Evolutionary conservation across 2,797 vertebrate species (phyloP).

Genomic region (Clangula hyemalis): DNA sequence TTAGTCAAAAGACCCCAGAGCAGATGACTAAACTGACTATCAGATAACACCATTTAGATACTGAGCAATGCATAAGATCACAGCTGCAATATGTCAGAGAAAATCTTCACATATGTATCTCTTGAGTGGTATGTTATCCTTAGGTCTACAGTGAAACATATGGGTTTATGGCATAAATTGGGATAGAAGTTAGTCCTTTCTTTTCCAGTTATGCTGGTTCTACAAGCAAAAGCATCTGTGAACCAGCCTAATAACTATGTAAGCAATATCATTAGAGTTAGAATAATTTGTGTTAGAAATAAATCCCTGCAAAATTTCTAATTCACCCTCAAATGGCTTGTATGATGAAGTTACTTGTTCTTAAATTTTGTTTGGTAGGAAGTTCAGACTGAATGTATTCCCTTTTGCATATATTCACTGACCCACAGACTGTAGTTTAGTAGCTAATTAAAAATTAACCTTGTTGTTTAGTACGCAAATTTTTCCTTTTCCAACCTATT

Average conservation of each 20-base stretch:
- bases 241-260: background rate
- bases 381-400: background rate
- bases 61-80: background rate
- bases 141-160: background rate
- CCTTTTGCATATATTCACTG: background rate
- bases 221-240: background rate
- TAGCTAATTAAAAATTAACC: no score
- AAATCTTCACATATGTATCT: background rate
- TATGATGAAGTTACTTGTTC: background rate
- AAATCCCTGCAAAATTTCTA: background rate
- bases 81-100: background rate
- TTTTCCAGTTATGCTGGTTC: background rate
- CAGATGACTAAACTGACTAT: background rate
- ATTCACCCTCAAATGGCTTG: background rate
- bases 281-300: background rate
- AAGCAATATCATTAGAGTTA: background rate
- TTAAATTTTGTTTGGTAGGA: background rate
- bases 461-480: background rate
- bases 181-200: background rate
- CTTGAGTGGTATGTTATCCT: background rate
- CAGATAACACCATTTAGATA: background rate
- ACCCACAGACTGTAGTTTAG: background rate
- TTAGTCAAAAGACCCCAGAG: background rate
- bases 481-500: background rate
- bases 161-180: background rate